Evolutionary conservation across 2,797 vertebrate species (phyloP), one percentile per base, ranked within the genome.

Genomic region (Sebastolobus alascanus): DNA sequence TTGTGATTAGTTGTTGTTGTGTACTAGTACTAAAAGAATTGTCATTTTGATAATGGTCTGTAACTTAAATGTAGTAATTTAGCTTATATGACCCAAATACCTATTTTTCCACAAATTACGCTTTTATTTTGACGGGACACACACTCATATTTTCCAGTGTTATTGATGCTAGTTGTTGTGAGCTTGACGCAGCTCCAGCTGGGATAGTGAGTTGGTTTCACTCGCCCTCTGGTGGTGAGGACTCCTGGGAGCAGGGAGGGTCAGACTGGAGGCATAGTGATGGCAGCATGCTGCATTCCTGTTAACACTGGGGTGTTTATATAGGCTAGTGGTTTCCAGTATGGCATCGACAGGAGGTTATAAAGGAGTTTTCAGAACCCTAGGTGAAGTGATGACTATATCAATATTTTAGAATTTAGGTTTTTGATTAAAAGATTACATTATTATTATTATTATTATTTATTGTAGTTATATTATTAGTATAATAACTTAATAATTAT

Each of bases 171-270:
- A 3, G 3, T 2, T 14, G 0, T 31, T 0, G 43, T 1, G 0
- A 68, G 2, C 84, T 88, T 91, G 67, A 73, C 35, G 20, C 29
- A 63, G 25, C 20, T 68, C 4, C 13, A 18, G 9, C 6, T 8
- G 46, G 10, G 4, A 2, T 3, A 20, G 37, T 38, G 69, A 61
- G 56, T 5, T 33, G 84, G 87, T 63, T 73, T 68, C 55, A 72
- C 4, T 18, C 87, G 92, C 91, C 93, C 89, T 74, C 92, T 94
- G 73, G 87, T 84, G 93, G 92, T 10, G 13, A 59, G 20, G 77
- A 61, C 79, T 64, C 73, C 37, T 2, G 65, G 58, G 54, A 71
- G 64, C 67, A 78, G 77, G 22, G 13, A 8, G 77, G 72, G 58
- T 64, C 54, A 73, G 46, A n/a, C 16, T 69, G 40, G 14, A 29